Conservation (phyloP, 2,113 vertebrate genomes). For the Arenaria interpres region DNA sequence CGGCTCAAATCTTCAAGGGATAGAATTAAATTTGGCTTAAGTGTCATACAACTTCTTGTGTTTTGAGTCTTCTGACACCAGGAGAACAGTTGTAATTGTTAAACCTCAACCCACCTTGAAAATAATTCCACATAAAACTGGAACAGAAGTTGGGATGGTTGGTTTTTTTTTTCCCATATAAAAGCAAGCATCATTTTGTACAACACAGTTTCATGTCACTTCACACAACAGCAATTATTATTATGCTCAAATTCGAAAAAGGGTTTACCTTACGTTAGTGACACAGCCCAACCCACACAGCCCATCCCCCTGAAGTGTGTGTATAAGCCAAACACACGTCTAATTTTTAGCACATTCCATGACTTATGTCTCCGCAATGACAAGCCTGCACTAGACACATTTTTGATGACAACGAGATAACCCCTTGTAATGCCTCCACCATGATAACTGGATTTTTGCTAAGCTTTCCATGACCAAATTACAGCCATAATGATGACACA, state of each 20-base stretch:
- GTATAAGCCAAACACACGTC: not conserved
- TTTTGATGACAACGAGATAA: conserved; percentile 48
- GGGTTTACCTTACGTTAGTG: not conserved
- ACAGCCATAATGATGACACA: conserved; percentile 28
- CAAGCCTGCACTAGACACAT: not conserved
- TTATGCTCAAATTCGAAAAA: not conserved
- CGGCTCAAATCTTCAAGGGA: not conserved
- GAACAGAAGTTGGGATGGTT: not conserved
- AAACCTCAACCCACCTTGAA: not conserved
- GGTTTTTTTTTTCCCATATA: not conserved
- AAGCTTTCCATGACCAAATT: conserved; percentile 62
- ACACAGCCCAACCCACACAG: not conserved
- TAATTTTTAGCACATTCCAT: not conserved
- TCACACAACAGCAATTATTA: not conserved
- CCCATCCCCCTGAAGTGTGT: not conserved
- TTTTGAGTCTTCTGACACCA: not conserved
- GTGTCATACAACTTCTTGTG: not conserved
- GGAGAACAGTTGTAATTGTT: not conserved
- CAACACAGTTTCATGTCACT: not conserved
- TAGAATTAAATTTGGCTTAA: not conserved
- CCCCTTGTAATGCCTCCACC: conserved; percentile 49
- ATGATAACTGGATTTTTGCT: conserved; percentile 64
- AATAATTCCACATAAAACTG: not conserved
- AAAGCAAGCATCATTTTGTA: not conserved
- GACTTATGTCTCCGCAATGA: not conserved